Base-by-base conservation (phyloP, 2,797 vertebrate species). In the Microtus obscurus region DNA sequence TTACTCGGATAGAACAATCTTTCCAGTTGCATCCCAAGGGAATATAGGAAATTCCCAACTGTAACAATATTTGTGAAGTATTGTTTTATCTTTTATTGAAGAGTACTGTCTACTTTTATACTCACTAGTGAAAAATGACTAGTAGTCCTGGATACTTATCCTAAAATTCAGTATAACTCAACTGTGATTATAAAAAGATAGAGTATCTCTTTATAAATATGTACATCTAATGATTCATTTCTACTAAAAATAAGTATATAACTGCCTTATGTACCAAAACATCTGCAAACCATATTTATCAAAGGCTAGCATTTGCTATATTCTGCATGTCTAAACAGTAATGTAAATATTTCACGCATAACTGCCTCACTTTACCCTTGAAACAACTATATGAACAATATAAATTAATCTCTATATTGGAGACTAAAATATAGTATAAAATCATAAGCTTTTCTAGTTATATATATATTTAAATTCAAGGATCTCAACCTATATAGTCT, bases 391-490 rank as follows among this genome's bases (percentile, higher is more conserved):
- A 25, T 56, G 27, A 82, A 56, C 71, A 91, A 67, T 76, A 6
- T 61, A 74, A 73, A 65, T 23, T 37, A 89, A 65, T 51, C 29
- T 89, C 7, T 79, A 17, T 81, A 34, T 40, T 31, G 37, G 13
- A 91, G n/a, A 76, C 88, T 71, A 82, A 89, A 96, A 69, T 45
- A 34, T 9, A 45, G 23, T 71, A 53, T 80, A 94, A 87, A 94
- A 77, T 5, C n/a, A 27, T 79, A 92, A 45, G 2, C 43, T 83
- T 82, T 6, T 74, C 3, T 1, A 94, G 45, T 19, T 37, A 77
- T 45, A 45, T 45, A 45, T 53, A 7, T 48, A 37, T n/a, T 83
- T 51, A 31, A 76, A 21, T 67, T 17, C 45, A 76, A 61, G 2
- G 9, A 77, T 48, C 17, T 65, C 69, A 82, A 59, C 0, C 0